Percentiles rank a stretch among this genome's conserved stretches.
phyloP scores from a whole-genome alignment of 2,888 invertebrate genomes.

The Reticulitermes lucifugus region DNA sequence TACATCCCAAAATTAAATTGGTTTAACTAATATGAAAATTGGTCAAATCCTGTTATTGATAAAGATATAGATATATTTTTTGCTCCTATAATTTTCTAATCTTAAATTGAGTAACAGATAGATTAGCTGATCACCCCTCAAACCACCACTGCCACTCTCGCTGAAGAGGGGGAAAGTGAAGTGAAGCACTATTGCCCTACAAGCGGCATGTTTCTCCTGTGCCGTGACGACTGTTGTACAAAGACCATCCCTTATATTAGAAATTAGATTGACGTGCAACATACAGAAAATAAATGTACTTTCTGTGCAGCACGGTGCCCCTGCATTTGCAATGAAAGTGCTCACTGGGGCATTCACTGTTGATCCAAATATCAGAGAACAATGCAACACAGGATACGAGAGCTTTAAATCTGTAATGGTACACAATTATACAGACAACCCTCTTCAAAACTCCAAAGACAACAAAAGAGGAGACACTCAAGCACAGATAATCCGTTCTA shows the following conservation, averaged over 20 bases:
- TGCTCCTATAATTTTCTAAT: no score
- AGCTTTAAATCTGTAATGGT: conserved; percentile 20
- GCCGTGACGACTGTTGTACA: conserved; percentile 29
- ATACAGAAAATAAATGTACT: conserved; percentile 23
- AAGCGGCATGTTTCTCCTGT: conserved; percentile 49
- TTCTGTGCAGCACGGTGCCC: neutral
- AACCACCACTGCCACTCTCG: neutral
- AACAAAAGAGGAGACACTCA: neutral
- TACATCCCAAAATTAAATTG: no score
- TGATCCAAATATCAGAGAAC: conserved; percentile 14
- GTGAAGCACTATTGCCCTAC: conserved; percentile 35
- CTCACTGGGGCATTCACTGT: conserved; percentile 44
- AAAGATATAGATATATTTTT: no score
- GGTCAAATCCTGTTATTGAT: no score
- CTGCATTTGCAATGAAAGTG: conserved; percentile 46
- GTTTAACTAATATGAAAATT: no score
- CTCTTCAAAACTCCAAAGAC: conserved; percentile 10
- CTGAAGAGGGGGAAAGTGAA: conserved; percentile 29
- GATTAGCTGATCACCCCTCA: neutral
- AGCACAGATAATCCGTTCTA: neutral
- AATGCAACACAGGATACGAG: neutral
- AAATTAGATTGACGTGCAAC: conserved; percentile 19
- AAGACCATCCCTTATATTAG: conserved; percentile 42
- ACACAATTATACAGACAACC: conserved; percentile 12
- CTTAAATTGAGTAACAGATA: no score